Evolutionary conservation across 1,140 invertebrate species (phyloP), one percentile per base, ranked within the genome.

Genomic region (Neuroterus valhalla): DNA sequence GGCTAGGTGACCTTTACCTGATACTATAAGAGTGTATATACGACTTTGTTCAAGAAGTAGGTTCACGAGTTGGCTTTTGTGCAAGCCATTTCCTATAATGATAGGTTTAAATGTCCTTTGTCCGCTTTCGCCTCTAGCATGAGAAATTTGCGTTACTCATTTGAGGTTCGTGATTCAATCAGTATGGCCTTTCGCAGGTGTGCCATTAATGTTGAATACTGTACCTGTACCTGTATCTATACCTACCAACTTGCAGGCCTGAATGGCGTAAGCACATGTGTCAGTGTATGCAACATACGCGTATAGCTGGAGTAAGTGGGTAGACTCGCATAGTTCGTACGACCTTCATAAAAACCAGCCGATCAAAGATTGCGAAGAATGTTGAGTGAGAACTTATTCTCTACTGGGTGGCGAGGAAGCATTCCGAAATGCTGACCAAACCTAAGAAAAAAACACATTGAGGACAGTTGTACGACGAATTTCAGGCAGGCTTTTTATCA

Each of bases 271-370:
- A 81, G 76, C 74, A 69, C 69, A 38, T 76, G 68, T 71, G 72
- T 71, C 52, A 68, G 38, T 72, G 66, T 70, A 68, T 55, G 75
- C 74, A 70, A 48, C 19, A 66, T 73, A 42, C 45, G 71, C 62
- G 70, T 72, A 71, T 62, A 68, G 68, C 52, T 73, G 69, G 68
- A 75, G 75, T 80, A 79, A 82, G 78, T 76, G 80, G 75, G 75
- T 71, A 69, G 55, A 66, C 74, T 71, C 66, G 68, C 69, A 70
- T 74, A 76, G 74, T 78, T 76, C 75, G 55, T 77, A 80, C 82
- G 85, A 87, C 84, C 84, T 86, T 87, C 84, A 84, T 86, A 84
- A 84, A 87, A 87, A 84, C 80, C 78, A 75, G 81, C 73, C 79
- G 82, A 85, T 86, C 81, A 81, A 80, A 86, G 85, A 85, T 85